phyloP scores from a whole-genome alignment of 2,888 invertebrate species.

The Dicycla oo region DNA sequence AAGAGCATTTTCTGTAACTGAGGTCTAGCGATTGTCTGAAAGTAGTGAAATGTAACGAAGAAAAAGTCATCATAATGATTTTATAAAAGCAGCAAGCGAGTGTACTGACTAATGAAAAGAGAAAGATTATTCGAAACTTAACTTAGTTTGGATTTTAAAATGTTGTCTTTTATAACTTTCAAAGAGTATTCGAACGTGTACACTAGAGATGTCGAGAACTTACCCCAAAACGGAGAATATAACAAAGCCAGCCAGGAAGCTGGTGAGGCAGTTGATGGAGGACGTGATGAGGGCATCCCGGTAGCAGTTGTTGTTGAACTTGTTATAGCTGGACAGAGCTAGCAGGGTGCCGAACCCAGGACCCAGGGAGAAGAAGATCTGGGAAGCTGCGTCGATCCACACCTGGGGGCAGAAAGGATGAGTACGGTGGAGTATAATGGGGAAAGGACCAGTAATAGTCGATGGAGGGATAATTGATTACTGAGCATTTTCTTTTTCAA shows the following conservation, averaged over 20 bases:
- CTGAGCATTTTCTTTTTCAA: too few species aligned
- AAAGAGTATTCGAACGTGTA: not conserved
- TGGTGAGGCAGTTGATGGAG: constrained; percentile 97
- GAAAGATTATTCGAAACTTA: not conserved
- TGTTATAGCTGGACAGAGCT: constrained; percentile 97
- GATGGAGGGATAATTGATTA: not conserved
- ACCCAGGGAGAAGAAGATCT: constrained; percentile 98
- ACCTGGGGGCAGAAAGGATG: constrained; percentile 89
- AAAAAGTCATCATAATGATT: not conserved
- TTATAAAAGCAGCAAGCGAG: not conserved
- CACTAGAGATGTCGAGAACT: constrained; percentile 55
- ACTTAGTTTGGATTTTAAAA: not conserved
- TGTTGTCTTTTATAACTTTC: not conserved
- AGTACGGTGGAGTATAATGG: not conserved
- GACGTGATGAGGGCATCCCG: constrained; percentile 97
- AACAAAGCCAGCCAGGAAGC: constrained; percentile 98
- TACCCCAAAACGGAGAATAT: constrained; percentile 97
- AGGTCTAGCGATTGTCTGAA: not conserved
- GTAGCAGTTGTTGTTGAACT: constrained; percentile 97
- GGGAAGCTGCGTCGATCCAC: constrained; percentile 98
- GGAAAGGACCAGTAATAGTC: not conserved
- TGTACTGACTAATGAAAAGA: not conserved
- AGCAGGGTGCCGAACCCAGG: constrained; percentile 97
- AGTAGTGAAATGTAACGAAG: not conserved
- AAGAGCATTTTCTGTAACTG: not conserved